Conservation (phyloP, 1,140 invertebrate genomes). For the Listronotus oregonensis region DNA sequence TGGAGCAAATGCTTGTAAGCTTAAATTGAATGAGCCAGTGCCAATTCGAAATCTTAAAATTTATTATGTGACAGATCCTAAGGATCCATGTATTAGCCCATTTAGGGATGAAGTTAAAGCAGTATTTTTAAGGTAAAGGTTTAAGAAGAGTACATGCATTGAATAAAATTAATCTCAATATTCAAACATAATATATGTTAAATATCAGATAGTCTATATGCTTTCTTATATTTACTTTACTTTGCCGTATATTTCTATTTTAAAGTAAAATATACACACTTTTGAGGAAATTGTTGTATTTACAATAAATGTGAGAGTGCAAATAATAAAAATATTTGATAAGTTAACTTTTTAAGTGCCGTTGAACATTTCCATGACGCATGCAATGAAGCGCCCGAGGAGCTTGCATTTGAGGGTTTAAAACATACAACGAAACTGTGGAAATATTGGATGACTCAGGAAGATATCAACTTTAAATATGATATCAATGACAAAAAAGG, state of each 20-base stretch:
- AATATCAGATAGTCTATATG: no score
- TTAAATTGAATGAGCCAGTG: constrained; percentile 61
- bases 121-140: constrained; percentile 62
- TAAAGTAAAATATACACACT: no score
- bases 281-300: no score
- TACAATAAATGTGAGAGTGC: no score
- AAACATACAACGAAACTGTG: constrained; percentile 70
- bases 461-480: constrained; percentile 64
- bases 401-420: constrained; percentile 63
- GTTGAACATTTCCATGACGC: constrained; percentile 43
- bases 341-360: constrained; percentile 33
- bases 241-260: no score
- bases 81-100: constrained; percentile 70
- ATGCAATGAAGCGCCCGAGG: constrained; percentile 41
- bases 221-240: no score
- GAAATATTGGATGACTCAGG: constrained; percentile 76
- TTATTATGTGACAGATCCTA: constrained; percentile 76
- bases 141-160: no score
- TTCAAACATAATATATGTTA: no score
- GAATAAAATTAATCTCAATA: no score
- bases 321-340: no score
- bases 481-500: constrained; percentile 67
- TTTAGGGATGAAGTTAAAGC: constrained; percentile 68
- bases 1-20: constrained; percentile 57
- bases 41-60: constrained; percentile 73